Evolutionary conservation across 2,797 vertebrate genomes (phyloP).

Genomic region (Sebastes baramenuke): DNA sequence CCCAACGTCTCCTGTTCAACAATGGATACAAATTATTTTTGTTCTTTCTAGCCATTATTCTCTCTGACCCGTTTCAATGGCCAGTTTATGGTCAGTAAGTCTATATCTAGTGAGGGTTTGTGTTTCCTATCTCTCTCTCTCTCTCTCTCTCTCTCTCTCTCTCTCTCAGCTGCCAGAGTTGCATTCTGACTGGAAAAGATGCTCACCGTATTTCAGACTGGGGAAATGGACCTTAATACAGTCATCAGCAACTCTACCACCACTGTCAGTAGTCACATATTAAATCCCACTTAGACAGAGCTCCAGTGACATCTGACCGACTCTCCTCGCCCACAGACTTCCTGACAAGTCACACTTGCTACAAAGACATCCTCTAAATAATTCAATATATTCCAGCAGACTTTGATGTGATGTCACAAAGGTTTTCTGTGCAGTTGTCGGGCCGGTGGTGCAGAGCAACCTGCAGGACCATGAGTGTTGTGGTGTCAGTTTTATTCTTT

Average conservation of each 20-base stretch:
- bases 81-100: too few relatives aligned
- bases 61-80: too few relatives aligned
- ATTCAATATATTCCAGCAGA: not conserved
- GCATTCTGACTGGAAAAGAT: not conserved
- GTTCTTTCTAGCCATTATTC: too few relatives aligned
- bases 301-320: not conserved
- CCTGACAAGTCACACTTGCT: not conserved
- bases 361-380: not conserved
- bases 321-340: not conserved
- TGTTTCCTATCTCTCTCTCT: not conserved
- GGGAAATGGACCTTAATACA: not conserved
- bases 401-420: not conserved
- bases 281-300: not conserved
- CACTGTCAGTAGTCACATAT: not conserved
- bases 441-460: not conserved
- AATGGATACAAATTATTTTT: too few relatives aligned
- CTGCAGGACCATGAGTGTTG: not conserved
- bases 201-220: not conserved
- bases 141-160: not conserved
- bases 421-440: not conserved
- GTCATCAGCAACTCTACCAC: not conserved
- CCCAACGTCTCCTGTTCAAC: too few relatives aligned
- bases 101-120: too few relatives aligned
- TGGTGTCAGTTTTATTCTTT: not conserved
- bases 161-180: not conserved